phyloP scores from a whole-genome alignment of 2,797 vertebrate genomes.

The Petrocephalus sullivani region DNA sequence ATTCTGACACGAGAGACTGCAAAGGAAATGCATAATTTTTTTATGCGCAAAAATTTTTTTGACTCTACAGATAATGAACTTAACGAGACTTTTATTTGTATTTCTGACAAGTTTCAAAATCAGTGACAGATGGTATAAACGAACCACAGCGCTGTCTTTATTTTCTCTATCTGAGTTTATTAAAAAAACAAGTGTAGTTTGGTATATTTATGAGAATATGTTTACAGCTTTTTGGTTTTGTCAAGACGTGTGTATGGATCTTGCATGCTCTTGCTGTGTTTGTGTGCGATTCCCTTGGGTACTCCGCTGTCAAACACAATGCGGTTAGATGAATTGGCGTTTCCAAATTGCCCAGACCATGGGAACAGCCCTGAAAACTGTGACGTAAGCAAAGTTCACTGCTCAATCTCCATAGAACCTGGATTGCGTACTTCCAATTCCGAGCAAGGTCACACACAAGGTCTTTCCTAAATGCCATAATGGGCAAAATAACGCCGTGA shows the following conservation, averaged over 20 bases:
- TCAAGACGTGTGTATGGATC: neutral
- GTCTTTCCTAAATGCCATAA: neutral
- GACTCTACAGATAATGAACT: constrained; percentile 26
- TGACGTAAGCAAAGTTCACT: neutral
- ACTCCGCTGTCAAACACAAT: neutral
- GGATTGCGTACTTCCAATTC: neutral
- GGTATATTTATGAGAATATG: constrained; percentile 24
- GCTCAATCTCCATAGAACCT: too few species aligned
- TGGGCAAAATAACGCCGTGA: neutral
- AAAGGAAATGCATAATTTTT: constrained; percentile 31
- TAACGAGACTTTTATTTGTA: constrained; percentile 24
- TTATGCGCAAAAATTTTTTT: constrained; percentile 14
- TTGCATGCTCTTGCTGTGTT: neutral
- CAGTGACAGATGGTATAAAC: constrained; percentile 38
- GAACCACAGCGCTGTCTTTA: constrained; percentile 30
- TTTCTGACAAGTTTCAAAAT: constrained; percentile 20
- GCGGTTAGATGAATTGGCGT: neutral
- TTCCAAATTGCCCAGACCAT: neutral
- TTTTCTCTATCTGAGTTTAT: constrained; percentile 34
- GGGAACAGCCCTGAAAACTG: neutral
- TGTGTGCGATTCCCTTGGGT: neutral
- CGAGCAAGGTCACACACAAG: neutral
- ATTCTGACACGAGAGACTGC: constrained; percentile 30
- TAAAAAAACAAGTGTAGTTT: constrained; percentile 56
- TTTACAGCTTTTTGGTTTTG: neutral